Conservation (phyloP, 1,140 invertebrate genomes). For the Pogonomyrmex californicus region DNA sequence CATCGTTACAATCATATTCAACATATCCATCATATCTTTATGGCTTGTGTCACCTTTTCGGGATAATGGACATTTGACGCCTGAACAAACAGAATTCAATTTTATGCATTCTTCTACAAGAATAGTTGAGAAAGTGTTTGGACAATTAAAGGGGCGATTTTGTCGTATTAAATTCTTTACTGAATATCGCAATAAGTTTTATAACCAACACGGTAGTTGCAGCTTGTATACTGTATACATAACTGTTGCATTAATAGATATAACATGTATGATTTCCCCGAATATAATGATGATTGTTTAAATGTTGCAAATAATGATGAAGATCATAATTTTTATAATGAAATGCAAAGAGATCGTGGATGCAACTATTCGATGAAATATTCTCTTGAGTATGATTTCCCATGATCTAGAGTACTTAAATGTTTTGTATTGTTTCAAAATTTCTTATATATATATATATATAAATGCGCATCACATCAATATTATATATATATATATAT, state of each 20-base stretch:
- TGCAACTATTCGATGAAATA: neutral
- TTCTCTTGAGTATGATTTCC: neutral
- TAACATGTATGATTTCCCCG: neutral
- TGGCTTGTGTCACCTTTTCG: slow-evolving; percentile 6
- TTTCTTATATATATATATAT: no score
- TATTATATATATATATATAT: no score
- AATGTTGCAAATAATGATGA: no score
- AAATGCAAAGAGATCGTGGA: neutral
- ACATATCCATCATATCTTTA: no score
- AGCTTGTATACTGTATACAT: slow-evolving; percentile 19
- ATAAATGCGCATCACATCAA: no score
- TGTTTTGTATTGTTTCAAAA: no score
- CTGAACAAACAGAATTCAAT: neutral
- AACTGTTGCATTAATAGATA: neutral
- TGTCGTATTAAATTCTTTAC: slow-evolving; percentile 19
- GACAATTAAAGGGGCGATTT: slow-evolving; percentile 2
- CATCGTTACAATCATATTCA: no score
- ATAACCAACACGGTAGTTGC: neutral
- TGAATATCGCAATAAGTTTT: neutral
- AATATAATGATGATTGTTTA: neutral
- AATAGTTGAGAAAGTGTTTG: neutral
- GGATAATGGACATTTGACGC: neutral
- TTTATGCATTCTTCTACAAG: neutral
- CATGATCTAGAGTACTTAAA: neutral
- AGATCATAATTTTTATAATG: no score